Base-by-base conservation (phyloP, 2,797 vertebrate genomes). In the Sciaenops ocellatus region DNA sequence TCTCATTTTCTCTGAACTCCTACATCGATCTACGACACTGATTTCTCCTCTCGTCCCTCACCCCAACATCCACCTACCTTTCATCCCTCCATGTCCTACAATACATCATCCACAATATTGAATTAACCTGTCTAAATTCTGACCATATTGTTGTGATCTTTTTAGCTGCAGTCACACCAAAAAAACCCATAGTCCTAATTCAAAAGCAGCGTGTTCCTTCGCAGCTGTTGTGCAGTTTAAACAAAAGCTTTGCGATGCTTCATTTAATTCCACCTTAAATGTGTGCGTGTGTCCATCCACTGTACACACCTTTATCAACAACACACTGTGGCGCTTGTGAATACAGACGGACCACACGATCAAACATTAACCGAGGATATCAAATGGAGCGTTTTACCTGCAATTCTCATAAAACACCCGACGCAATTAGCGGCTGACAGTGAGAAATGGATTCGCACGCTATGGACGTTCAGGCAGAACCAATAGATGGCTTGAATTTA, bases 371-470 rank as follows among this genome's bases (percentile, higher is more conserved):
- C 30, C 11, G 48, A 48, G 24, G 47, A 42, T 38, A 55, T 55
- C 51, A 67, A 73, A 72, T 67, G 1, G 62, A 60, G 51, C 22
- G 18, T 34, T 72, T 78, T n/a, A 59, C 30, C 24, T 46, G 44
- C 48, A 62, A 60, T 46, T n/a, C 15, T 57, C 52, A 28, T 48
- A 54, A 72, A 38, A 44, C 42, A 51, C 62, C 28, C 60, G 47
- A 24, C 44, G 41, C n/a, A 80, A 79, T 87, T 51, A 82, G 50
- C 12, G 60, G 1, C 15, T 55, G 42, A 78, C 72, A 74, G 59
- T 61, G 62, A 85, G 47, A 76, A 83, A 80, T 78, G 11, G 67
- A 17, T 62, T 30, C 60, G 17, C 57, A 38, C 44, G 17, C 56
- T 44, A 26, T 16, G 64, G 65, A 75, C 52, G 26, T 76, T 46